These are phyloP conservation scores for Hipparchia semele DNA, from an alignment of 2,888 invertebrate species.

Conservation along the genomic window DNA sequence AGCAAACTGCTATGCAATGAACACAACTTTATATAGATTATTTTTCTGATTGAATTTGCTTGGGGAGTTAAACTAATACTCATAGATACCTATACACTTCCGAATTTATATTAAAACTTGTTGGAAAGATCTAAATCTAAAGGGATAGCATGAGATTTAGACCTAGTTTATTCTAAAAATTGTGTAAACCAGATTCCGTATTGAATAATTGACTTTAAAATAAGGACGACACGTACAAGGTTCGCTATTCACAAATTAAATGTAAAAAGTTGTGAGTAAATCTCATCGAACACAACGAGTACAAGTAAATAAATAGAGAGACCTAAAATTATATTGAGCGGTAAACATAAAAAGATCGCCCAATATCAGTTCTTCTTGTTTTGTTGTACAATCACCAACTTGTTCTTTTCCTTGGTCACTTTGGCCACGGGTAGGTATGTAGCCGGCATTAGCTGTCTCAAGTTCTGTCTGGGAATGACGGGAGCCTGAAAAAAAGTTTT, in stretches of 20 bases:
- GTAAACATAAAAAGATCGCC: conserved; percentile 35
- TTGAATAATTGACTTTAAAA: no score
- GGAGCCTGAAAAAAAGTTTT: conserved; percentile 66
- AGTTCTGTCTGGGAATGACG: conserved; percentile 85
- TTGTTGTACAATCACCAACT: conserved; percentile 90
- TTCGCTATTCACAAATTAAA: not conserved
- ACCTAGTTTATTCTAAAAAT: no score
- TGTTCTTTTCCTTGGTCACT: conserved; percentile 92
- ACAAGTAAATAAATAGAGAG: conserved; percentile 30
- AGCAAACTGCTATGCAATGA: not conserved
- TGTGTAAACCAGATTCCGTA: no score
- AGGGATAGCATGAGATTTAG: no score
- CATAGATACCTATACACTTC: no score
- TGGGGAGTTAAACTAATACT: no score
- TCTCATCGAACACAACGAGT: conserved; percentile 11
- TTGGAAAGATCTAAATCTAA: no score
- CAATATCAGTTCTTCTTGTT: conserved; percentile 76
- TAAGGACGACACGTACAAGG: not conserved
- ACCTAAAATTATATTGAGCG: conserved; percentile 34
- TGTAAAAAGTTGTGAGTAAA: not conserved
- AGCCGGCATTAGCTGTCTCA: conserved; percentile 86
- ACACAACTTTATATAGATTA: not conserved
- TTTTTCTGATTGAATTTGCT: no score
- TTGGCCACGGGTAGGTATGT: conserved; percentile 87
- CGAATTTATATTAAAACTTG: no score